These are phyloP conservation scores for Schmidtea mediterranea DNA, from an alignment of 1,140 invertebrate species.

Conservation along the genomic window DNA sequence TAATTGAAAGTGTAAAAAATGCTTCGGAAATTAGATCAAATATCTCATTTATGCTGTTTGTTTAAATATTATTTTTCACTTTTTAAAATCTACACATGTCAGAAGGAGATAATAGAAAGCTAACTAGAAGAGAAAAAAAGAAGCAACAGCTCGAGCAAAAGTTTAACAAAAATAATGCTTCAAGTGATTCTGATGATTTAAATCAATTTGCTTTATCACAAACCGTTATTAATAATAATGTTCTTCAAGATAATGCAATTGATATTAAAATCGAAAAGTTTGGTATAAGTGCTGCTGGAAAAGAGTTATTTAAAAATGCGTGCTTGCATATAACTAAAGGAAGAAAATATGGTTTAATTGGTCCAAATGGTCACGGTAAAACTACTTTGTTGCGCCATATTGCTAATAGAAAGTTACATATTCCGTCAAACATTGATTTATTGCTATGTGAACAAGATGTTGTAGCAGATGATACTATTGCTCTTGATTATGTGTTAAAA, in stretches of 20 bases:
- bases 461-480: constrained; percentile 58
- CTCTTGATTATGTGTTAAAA: constrained; percentile 67
- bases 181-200: no score
- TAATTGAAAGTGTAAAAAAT: no score
- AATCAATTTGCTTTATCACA: no score
- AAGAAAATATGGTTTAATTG: constrained; percentile 78
- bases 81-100: no score
- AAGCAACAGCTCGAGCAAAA: no score
- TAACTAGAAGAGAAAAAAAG: no score
- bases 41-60: no score
- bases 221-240: not conserved
- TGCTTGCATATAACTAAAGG: constrained; percentile 70
- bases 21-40: no score
- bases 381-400: constrained; percentile 86
- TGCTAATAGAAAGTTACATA: constrained; percentile 52
- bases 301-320: constrained; percentile 88
- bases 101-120: no score
- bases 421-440: constrained; percentile 85
- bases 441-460: constrained; percentile 86
- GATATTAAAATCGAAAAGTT: constrained; percentile 52
- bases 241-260: not conserved
- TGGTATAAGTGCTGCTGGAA: constrained; percentile 81
- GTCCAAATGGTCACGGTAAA: constrained; percentile 95
- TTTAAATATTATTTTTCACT: no score
- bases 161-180: no score